Base-by-base conservation (phyloP, 2,113 vertebrate species). In the Otis tarda region DNA sequence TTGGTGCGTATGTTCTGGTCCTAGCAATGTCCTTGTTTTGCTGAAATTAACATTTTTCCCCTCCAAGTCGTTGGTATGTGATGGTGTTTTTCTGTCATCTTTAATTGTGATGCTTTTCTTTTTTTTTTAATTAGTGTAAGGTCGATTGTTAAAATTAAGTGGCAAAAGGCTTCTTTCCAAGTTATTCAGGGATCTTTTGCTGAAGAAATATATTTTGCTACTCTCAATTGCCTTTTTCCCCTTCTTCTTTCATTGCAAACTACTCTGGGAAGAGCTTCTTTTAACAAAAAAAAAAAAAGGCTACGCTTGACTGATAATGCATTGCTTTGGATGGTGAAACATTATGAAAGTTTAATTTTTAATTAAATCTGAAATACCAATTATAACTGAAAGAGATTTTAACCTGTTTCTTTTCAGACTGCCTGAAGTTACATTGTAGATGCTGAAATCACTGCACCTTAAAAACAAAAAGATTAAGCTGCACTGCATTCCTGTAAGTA, bases 261-360 rank as follows among this genome's bases (percentile, higher is more conserved):
- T 98, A 98, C 96, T 98, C 97, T 92, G 95, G 97, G 94, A 98
- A 98, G 97, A 97, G 93, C 90, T 97, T 94, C 97, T 96, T 97
- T 96, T 96, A 87, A 74, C 52, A 76, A 96, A 57, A 70, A 94
- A 80, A n/a, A 81, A 96, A 96, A 97, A 96, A 97, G 97, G 98
- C 98, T 96, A 98, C 94, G 98, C 98, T 98, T 98, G 98, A 98
- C 98, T 98, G 98, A 98, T 98, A 98, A 98, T 98, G 98, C 98
- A 98, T 98, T 98, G 98, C 98, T 98, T 98, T 98, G 98, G 97
- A 98, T 98, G 98, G 98, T 98, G 98, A 98, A 98, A 98, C 98
- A 98, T 98, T 98, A 98, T 98, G 98, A 98, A 98, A 98, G 98
- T 98, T 98, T 98, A 98, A 98, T 98, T 98, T 98, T 98, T 98